Percentiles rank a stretch among this genome's conserved stretches.
Conservation (phyloP, 2,888 invertebrate species). For the Nephrotoma guestfalica region DNA sequence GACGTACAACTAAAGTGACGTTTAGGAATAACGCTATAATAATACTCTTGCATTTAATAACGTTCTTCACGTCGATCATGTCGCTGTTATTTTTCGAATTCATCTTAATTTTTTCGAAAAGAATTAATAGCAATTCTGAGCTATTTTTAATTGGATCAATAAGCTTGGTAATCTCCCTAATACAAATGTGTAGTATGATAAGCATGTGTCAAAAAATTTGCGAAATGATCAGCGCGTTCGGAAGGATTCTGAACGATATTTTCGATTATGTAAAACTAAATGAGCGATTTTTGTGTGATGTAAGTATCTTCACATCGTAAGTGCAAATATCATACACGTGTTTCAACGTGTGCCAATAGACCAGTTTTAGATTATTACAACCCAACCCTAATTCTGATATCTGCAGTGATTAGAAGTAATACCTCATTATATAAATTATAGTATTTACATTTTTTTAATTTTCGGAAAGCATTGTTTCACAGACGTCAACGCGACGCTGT, state of each 20-base stretch:
- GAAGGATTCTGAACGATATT: neutral
- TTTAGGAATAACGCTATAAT: neutral
- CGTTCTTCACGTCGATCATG: neutral
- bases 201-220: neutral
- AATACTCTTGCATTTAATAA: neutral
- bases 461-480: too few species aligned
- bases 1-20: neutral
- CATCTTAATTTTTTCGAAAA: neutral
- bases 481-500: too few species aligned
- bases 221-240: neutral
- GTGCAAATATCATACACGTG: too few species aligned
- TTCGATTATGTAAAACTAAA: neutral
- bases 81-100: neutral
- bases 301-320: neutral
- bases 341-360: too few species aligned
- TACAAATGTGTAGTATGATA: neutral
- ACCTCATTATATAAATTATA: neutral
- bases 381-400: neutral
- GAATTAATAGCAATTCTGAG: neutral
- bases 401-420: neutral
- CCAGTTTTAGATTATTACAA: neutral
- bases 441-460: too few species aligned
- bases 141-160: neutral
- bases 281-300: neutral
- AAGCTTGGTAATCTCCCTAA: neutral